Base-by-base conservation (phyloP, 2,888 invertebrate species). In the Julus scanicus region DNA sequence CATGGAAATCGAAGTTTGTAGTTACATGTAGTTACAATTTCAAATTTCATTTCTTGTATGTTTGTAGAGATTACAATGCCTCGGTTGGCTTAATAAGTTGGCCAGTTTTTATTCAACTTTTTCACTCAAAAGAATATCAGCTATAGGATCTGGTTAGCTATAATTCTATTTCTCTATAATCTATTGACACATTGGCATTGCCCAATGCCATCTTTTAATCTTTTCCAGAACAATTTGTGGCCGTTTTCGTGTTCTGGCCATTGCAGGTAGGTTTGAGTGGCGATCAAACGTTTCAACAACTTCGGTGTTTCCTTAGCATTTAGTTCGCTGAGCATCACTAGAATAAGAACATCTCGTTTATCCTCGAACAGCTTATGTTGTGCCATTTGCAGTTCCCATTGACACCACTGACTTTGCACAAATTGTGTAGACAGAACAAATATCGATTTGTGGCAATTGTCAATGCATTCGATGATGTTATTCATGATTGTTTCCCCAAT, bases 361-460 rank as follows among this genome's bases (percentile, higher is more conserved):
- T 94, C 94, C 48, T 94, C 92, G 89, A 95, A 94, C 88, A 95
- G 92, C 88, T 95, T 93, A 90, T 95, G 94, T 90, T 95, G 94
- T 0, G 95, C 95, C 39, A 95, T 92, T 90, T 95, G 94, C 13
- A 95, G 94, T 91, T 95, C 95, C 94, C 95, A 94, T 71, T 94
- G 93, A 91, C 95, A 95, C 96, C 96, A 96, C 89, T 95, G 95
- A 44, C 95, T 95, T 90, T 94, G 94, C 0, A 95, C 94, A 91
- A 95, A 96, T 90, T 94, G 93, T 90, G 95, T 94, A 88, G 95
- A 95, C 86, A 96, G 93, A 13, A 96, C 92, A 88, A 96, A 92
- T 88, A 96, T 92, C 15, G 95, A 94, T 90, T 94, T 94, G 89
- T 94, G 93, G 91, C 95, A 95, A 88, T 94, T 93, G 53, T 94